Percentiles rank a stretch among this genome's conserved stretches.
Evolutionary conservation across 2,888 invertebrate genomes (phyloP).

Genomic region (Caenorhabditis angaria): DNA sequence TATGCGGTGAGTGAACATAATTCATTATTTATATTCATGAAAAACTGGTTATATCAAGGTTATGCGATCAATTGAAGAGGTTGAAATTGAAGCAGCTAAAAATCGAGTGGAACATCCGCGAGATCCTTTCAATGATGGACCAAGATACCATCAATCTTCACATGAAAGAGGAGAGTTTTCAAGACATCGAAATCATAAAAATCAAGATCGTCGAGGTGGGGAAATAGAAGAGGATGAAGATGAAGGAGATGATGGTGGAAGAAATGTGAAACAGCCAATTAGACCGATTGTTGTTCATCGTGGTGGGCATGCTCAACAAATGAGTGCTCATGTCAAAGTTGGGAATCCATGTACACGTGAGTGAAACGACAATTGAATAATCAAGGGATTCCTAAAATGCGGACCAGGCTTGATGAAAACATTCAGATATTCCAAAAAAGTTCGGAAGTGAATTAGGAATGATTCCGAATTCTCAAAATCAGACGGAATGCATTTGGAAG

Average conservation of each 20-base stretch:
- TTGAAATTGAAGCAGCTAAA: slow-evolving; percentile 43
- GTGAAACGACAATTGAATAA: not conserved
- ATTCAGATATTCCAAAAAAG: no score
- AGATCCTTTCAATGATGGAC: slow-evolving; percentile 48
- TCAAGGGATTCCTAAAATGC: not conserved
- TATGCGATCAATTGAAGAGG: slow-evolving; percentile 54
- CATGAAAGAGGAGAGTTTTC: slow-evolving; percentile 20
- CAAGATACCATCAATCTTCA: slow-evolving; percentile 38
- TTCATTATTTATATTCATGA: not conserved
- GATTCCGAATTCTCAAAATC: not conserved
- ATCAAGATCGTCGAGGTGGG: not conserved
- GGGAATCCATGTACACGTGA: slow-evolving; percentile 36
- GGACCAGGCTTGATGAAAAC: no score
- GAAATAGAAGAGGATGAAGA: not conserved
- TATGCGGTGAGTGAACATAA: slow-evolving; percentile 44
- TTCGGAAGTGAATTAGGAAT: no score
- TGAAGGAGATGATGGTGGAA: not conserved
- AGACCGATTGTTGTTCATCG: slow-evolving; percentile 30
- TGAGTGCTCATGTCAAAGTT: slow-evolving; percentile 25
- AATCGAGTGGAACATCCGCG: slow-evolving; percentile 33
- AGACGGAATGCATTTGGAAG: no score
- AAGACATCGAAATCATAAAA: not conserved
- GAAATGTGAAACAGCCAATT: slow-evolving; percentile 36
- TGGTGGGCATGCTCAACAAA: slow-evolving; percentile 37
- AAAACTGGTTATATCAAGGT: slow-evolving; percentile 34